A percentile compares a stretch with the other conserved stretches of the same genome.
phyloP scores from a whole-genome alignment of 2,797 vertebrate genomes.

The Pantherophis alleghaniensis region DNA sequence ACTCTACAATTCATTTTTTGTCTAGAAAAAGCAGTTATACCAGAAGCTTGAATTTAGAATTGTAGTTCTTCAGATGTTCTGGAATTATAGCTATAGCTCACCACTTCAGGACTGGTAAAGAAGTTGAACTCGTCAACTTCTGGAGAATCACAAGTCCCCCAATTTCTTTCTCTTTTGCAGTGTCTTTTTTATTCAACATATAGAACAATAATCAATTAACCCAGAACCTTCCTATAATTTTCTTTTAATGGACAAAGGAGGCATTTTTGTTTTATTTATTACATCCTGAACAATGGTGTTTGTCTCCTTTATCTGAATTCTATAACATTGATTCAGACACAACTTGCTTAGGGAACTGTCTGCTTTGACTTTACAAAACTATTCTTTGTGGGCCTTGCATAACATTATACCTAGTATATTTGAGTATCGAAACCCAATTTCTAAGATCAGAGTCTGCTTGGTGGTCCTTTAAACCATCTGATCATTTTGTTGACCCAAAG shows the following conservation, averaged over 20 bases:
- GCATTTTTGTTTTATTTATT: background rate
- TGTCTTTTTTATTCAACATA: background rate
- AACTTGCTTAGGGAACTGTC: background rate
- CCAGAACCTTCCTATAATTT: background rate
- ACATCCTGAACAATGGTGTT: background rate
- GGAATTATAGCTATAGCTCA: background rate
- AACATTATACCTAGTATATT: background rate
- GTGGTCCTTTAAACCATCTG: background rate
- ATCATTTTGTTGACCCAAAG: background rate
- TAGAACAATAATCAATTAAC: background rate
- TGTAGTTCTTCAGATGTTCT: background rate
- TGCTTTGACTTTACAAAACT: background rate
- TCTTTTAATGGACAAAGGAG: background rate
- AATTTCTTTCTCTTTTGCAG: background rate
- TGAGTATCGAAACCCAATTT: background rate
- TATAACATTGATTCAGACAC: background rate
- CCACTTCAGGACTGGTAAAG: background rate
- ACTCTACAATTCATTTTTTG: background rate
- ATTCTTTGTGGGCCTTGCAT: background rate
- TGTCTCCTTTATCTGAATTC: background rate
- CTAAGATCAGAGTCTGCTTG: background rate
- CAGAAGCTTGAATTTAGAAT: background rate
- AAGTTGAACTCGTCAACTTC: background rate
- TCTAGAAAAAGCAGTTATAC: background rate
- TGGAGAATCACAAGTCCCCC: background rate